Conservation (phyloP, 2,113 vertebrate species). For the Tilapia sparmanii region DNA sequence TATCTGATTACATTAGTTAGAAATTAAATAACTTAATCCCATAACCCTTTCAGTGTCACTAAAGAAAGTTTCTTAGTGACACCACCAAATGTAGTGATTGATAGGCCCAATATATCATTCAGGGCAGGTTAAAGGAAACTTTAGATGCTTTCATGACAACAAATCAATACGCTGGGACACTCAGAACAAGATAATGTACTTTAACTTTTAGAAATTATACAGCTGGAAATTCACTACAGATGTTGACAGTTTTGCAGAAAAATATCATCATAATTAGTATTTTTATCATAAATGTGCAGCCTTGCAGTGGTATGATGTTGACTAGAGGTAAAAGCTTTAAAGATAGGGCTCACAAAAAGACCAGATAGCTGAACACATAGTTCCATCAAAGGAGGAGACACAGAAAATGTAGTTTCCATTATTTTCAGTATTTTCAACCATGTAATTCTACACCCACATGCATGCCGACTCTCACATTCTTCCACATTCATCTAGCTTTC, state of each 20-base stretch:
- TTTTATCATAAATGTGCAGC: not conserved
- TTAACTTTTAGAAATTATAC: not conserved
- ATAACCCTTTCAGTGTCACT: not conserved
- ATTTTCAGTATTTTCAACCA: not conserved
- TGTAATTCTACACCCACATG: not conserved
- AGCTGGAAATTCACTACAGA: not conserved
- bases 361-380: not conserved
- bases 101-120: not conserved
- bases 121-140: not conserved
- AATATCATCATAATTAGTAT: not conserved
- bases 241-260: not conserved
- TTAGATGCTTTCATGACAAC: not conserved
- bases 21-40: not conserved
- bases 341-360: not conserved
- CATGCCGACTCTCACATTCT: not conserved
- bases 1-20: not conserved
- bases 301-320: not conserved
- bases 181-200: not conserved
- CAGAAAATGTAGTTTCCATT: not conserved
- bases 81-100: not conserved
- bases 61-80: not conserved
- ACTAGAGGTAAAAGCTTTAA: not conserved
- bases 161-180: not conserved
- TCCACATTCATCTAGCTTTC: not conserved
- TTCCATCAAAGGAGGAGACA: not conserved